Evolutionary conservation across 1,140 invertebrate species (phyloP).

Genomic region (Colletes latitarsis): DNA sequence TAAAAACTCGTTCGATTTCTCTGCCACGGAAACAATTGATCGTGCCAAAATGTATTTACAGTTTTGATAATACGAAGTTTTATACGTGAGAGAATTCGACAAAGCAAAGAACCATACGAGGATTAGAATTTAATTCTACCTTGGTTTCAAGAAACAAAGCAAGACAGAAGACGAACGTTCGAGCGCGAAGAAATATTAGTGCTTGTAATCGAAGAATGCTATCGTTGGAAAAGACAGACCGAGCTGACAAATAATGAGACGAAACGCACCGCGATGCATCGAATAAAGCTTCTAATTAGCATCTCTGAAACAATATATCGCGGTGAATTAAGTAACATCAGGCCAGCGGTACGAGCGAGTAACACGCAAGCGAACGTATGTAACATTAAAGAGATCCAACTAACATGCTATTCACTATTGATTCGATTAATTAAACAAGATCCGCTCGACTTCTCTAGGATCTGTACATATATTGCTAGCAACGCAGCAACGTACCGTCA

Average conservation of each 20-base stretch:
- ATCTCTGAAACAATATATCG: conserved; percentile 38
- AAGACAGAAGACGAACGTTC: too few relatives aligned
- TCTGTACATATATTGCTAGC: conserved; percentile 1
- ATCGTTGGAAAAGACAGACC: background rate
- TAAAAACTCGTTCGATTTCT: too few relatives aligned
- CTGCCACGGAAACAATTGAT: too few relatives aligned
- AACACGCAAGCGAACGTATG: conserved; percentile 36
- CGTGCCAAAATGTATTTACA: too few relatives aligned
- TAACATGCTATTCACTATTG: conserved; percentile 30
- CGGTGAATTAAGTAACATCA: conserved; percentile 42
- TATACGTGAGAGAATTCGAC: too few relatives aligned
- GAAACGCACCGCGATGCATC: conserved; percentile 1
- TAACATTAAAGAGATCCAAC: conserved; percentile 38
- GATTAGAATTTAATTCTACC: background rate
- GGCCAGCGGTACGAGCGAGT: background rate
- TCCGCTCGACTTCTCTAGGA: conserved; percentile 40
- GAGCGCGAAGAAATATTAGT: too few relatives aligned
- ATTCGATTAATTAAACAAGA: conserved; percentile 52
- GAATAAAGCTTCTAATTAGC: conserved; percentile 39
- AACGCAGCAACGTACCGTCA: conserved; percentile 7
- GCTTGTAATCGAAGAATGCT: too few relatives aligned
- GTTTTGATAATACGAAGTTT: too few relatives aligned
- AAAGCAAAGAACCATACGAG: too few relatives aligned
- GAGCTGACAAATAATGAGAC: background rate
- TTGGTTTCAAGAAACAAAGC: background rate